Percentiles rank a stretch among this genome's conserved stretches.
phyloP scores from a whole-genome alignment of 2,888 invertebrate genomes.

The Eristalis tenax region DNA sequence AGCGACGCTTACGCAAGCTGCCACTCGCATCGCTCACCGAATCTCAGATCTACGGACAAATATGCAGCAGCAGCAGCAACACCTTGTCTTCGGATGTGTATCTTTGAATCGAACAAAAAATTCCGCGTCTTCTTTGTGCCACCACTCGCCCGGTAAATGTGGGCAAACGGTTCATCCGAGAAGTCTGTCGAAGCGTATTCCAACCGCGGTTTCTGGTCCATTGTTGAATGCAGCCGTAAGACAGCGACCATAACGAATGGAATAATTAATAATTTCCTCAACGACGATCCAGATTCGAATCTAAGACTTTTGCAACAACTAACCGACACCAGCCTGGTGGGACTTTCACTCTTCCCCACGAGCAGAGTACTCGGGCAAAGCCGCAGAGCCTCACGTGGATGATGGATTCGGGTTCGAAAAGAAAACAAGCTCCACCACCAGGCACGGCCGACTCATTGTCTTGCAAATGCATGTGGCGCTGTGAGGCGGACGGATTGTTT shows the following conservation, averaged over 20 bases:
- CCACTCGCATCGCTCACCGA: neutral
- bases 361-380: neutral
- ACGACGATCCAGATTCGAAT: slow-evolving; percentile 55
- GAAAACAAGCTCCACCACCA: slow-evolving; percentile 28
- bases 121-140: slow-evolving; percentile 3
- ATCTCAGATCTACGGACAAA: slow-evolving; percentile 1
- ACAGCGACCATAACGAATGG: slow-evolving; percentile 41
- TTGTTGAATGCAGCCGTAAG: slow-evolving; percentile 22
- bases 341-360: slow-evolving; percentile 56
- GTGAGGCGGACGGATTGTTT: slow-evolving; percentile 33
- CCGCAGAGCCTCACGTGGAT: slow-evolving; percentile 18
- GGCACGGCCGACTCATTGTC: slow-evolving; percentile 12
- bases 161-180: slow-evolving; percentile 45
- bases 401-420: slow-evolving; percentile 27
- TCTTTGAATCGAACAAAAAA: slow-evolving; percentile 24
- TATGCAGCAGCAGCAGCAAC: neutral
- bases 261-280: slow-evolving; percentile 69
- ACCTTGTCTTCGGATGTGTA: neutral
- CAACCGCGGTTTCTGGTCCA: slow-evolving; percentile 52
- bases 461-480: neutral
- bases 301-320: slow-evolving; percentile 30
- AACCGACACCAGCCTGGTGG: slow-evolving; percentile 6
- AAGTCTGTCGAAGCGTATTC: slow-evolving; percentile 49
- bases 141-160: slow-evolving; percentile 17
- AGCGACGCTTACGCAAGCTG: neutral